Evolutionary conservation across 37 sponge, comb jelly and placozoan genomes (phyloP).

Genomic region (Cladorhizidae sp.): DNA sequence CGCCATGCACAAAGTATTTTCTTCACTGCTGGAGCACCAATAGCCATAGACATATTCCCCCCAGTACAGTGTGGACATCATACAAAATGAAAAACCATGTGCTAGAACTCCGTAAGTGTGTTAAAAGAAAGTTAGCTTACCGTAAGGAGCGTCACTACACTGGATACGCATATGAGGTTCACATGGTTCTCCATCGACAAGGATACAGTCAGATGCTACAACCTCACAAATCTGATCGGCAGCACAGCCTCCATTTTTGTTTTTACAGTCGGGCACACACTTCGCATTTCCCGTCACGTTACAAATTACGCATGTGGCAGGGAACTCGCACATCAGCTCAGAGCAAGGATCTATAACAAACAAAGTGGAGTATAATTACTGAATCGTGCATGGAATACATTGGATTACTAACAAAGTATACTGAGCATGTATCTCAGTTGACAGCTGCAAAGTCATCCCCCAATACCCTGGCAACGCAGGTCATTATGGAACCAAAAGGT

Average conservation of each 20-base stretch:
- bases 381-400: too few species aligned
- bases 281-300: not conserved
- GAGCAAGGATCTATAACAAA: too few species aligned
- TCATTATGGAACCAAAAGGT: too few species aligned
- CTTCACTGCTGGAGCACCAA: too few species aligned
- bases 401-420: too few species aligned
- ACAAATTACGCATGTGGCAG: constrained; percentile 5
- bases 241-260: constrained; percentile 20
- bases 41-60: not conserved
- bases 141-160: constrained; percentile 4
- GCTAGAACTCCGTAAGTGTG: not conserved
- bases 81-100: not conserved
- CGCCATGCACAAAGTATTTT: too few species aligned
- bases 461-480: too few species aligned
- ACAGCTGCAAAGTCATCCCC: too few species aligned
- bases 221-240: constrained; percentile 2
- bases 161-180: not conserved
- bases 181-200: not conserved
- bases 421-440: too few species aligned
- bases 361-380: too few species aligned
- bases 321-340: too few species aligned
- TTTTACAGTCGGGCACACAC: constrained; percentile 8
- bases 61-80: not conserved
- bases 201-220: not conserved
- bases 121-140: not conserved